Evolutionary conservation across 2,888 invertebrate species (phyloP).

Genomic region (Drosophila melanosoma): DNA sequence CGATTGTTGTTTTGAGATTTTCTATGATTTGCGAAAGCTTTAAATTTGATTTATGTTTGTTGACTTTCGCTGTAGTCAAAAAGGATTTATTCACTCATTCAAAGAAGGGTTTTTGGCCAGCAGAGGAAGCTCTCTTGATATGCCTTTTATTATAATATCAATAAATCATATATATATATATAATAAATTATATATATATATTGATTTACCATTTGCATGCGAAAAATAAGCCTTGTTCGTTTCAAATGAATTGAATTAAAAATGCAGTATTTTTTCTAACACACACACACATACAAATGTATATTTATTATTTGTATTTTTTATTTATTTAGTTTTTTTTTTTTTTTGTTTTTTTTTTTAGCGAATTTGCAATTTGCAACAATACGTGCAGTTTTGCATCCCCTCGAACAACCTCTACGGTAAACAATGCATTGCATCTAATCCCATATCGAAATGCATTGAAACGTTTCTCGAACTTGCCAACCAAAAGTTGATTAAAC

Average conservation of each 20-base stretch:
- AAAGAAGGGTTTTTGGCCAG: background rate
- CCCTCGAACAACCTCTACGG: slow-evolving; percentile 17
- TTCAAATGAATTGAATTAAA: slow-evolving; percentile 15
- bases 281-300: background rate
- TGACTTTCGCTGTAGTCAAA: slow-evolving; percentile 49
- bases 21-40: slow-evolving; percentile 70
- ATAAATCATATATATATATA: background rate
- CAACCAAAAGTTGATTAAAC: slow-evolving; percentile 78
- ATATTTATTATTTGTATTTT: background rate
- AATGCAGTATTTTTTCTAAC: slow-evolving; percentile 16
- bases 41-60: slow-evolving; percentile 44
- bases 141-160: background rate
- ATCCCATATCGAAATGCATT: slow-evolving; percentile 72
- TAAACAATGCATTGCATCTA: slow-evolving; percentile 40
- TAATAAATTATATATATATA: background rate
- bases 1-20: slow-evolving; percentile 45
- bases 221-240: slow-evolving; percentile 9
- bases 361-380: slow-evolving; percentile 11
- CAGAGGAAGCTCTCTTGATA: background rate
- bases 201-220: slow-evolving; percentile 4
- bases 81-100: slow-evolving; percentile 13
- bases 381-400: slow-evolving; percentile 26
- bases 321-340: background rate
- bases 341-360: background rate
- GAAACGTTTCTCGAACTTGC: slow-evolving; percentile 74